Evolutionary conservation across 2,888 invertebrate genomes (phyloP).

Genomic region (Ophraella communa): DNA sequence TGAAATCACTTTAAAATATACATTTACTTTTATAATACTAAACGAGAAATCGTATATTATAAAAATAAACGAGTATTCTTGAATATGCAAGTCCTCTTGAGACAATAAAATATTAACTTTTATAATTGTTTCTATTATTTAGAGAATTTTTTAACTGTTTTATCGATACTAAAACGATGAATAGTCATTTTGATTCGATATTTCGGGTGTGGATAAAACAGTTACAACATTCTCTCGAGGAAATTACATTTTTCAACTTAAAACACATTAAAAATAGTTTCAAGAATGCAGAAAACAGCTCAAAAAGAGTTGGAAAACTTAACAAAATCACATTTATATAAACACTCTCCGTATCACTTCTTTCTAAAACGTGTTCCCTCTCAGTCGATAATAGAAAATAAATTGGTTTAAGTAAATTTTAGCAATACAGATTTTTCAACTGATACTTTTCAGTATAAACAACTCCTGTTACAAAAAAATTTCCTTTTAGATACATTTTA

Average conservation of each 20-base stretch:
- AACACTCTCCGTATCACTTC: conserved; percentile 30
- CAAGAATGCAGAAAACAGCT: conserved; percentile 31
- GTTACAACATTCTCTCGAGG: not conserved
- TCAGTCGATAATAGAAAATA: conserved; percentile 11
- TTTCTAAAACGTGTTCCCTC: conserved; percentile 22
- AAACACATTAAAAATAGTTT: not conserved
- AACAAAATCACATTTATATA: conserved; percentile 45
- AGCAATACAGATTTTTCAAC: not conserved
- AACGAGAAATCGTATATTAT: not conserved
- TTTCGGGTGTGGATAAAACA: not conserved
- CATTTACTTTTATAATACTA: conserved; percentile 8
- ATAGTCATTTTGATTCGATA: not conserved
- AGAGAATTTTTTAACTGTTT: not conserved
- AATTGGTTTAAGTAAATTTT: conserved; percentile 1
- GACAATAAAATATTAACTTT: not conserved
- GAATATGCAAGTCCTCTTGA: not conserved
- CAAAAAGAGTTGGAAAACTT: conserved; percentile 43
- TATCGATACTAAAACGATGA: not conserved
- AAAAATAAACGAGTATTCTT: conserved; percentile 1
- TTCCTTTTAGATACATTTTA: too few species aligned
- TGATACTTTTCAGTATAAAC: too few species aligned
- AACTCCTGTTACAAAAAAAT: too few species aligned
- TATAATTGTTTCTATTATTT: not conserved
- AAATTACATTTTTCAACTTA: not conserved
- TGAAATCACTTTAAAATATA: too few species aligned